Evolutionary conservation across 2,797 vertebrate genomes (phyloP).

Genomic region (Falco naumanni): DNA sequence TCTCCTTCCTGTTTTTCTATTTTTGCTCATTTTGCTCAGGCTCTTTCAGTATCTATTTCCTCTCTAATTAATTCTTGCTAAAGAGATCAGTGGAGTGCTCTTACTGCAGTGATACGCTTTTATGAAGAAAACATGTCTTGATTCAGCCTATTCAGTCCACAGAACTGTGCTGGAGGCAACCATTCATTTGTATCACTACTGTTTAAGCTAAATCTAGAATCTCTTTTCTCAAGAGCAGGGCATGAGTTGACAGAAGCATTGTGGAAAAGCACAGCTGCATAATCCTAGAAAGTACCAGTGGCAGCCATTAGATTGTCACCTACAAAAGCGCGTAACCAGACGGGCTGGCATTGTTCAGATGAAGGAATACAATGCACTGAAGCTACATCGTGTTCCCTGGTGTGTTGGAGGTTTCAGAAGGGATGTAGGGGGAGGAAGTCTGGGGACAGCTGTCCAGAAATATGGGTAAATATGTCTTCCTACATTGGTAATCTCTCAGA

Average conservation of each 20-base stretch:
- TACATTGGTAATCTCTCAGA: neutral
- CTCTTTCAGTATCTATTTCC: neutral
- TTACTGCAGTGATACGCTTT: neutral
- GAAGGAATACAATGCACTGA: neutral
- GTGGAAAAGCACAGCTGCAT: neutral
- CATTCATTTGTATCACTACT: neutral
- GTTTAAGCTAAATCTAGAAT: neutral
- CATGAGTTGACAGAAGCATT: neutral
- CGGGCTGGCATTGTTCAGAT: neutral
- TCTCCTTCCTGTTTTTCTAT: neutral
- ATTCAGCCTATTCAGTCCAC: neutral
- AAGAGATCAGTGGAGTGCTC: neutral
- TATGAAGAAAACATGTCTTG: neutral
- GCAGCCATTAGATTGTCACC: neutral
- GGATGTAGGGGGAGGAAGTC: neutral
- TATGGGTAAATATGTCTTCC: neutral
- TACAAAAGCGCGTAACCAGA: neutral
- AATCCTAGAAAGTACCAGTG: neutral
- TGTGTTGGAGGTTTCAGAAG: neutral
- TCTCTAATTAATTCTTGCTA: neutral
- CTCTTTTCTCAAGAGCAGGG: neutral
- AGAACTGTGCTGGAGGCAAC: neutral
- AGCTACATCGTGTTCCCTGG: neutral
- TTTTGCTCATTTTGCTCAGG: neutral
- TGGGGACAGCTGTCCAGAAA: neutral